Conservation (phyloP, 1,140 invertebrate genomes). For the Macrocentrus cingulum region DNA sequence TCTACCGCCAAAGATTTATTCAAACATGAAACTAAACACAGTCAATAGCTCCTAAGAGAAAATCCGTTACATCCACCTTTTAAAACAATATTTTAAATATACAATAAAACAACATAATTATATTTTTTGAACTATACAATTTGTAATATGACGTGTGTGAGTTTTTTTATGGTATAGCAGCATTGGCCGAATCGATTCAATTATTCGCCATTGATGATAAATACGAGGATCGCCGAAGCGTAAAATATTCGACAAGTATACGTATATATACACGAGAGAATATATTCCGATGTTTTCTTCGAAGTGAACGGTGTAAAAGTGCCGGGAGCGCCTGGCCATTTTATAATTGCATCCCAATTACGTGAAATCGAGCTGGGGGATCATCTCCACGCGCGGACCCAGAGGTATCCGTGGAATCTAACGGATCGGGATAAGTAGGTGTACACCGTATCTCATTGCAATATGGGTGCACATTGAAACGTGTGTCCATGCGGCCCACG, state of each 20-base stretch:
- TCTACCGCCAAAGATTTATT: slow-evolving; percentile 7
- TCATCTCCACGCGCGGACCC: slow-evolving; percentile 18
- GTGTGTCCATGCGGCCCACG: slow-evolving; percentile 30
- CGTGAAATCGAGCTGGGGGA: slow-evolving; percentile 35
- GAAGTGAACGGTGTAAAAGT: slow-evolving; percentile 33
- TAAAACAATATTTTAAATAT: too few species aligned
- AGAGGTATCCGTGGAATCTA: slow-evolving; percentile 43
- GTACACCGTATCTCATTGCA: slow-evolving; percentile 18
- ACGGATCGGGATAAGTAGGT: slow-evolving; percentile 34
- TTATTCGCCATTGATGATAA: neutral
- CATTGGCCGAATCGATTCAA: too few species aligned
- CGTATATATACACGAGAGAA: neutral
- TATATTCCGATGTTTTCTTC: slow-evolving; percentile 27
- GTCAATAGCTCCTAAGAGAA: too few species aligned
- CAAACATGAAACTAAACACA: neutral
- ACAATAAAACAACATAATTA: too few species aligned
- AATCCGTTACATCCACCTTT: too few species aligned
- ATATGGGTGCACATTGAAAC: slow-evolving; percentile 34
- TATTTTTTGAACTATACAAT: too few species aligned
- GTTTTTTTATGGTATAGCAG: too few species aligned
- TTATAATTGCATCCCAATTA: slow-evolving; percentile 46
- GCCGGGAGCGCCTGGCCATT: slow-evolving; percentile 35
- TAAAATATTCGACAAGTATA: neutral
- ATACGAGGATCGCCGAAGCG: neutral
- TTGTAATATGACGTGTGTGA: too few species aligned